These are phyloP conservation scores for Drosophila elegans DNA, from an alignment of 1,140 invertebrate species.

Conservation along the genomic window DNA sequence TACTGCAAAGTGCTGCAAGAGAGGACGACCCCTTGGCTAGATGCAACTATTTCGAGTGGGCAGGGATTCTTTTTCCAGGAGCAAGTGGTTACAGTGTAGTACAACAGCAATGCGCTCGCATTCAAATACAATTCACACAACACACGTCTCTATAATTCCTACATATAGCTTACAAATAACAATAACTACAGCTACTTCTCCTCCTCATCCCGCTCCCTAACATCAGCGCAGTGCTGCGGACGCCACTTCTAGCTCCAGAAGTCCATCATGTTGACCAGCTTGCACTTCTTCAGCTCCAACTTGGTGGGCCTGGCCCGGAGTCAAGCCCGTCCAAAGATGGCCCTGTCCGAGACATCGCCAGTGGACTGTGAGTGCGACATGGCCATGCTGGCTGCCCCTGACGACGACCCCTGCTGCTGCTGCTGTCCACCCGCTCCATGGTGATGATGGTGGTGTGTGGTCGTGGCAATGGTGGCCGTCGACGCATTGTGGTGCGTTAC, in stretches of 20 bases:
- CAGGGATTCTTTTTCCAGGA: constrained; percentile 13
- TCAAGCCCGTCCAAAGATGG: constrained; percentile 88
- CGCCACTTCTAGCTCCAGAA: constrained; percentile 85
- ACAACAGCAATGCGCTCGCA: constrained; percentile 64
- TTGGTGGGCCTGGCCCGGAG: constrained; percentile 81
- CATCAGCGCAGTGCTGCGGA: constrained; percentile 69
- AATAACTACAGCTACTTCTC: constrained; percentile 40
- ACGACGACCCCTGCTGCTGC: constrained; percentile 21
- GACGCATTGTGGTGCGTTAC: constrained; percentile 77
- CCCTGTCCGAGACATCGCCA: constrained; percentile 86
- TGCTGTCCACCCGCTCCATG: constrained; percentile 31
- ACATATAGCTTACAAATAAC: constrained; percentile 55
- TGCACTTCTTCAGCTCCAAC: constrained; percentile 84
- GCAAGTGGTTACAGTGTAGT: background rate
- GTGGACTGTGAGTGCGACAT: constrained; percentile 87
- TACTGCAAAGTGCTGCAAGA: constrained; percentile 72
- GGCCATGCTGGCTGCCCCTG: constrained; percentile 26
- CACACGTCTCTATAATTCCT: constrained; percentile 29
- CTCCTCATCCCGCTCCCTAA: constrained; percentile 58
- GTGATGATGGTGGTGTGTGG: constrained; percentile 70
- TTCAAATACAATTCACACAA: constrained; percentile 45
- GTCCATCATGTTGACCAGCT: constrained; percentile 84
- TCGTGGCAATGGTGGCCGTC: constrained; percentile 69
- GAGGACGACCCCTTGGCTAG: background rate
- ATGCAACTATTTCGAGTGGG: constrained; percentile 32